Percentiles rank a stretch among this genome's conserved stretches.
Evolutionary conservation across 1,140 invertebrate species (phyloP).

Genomic region (Zophobas morio): DNA sequence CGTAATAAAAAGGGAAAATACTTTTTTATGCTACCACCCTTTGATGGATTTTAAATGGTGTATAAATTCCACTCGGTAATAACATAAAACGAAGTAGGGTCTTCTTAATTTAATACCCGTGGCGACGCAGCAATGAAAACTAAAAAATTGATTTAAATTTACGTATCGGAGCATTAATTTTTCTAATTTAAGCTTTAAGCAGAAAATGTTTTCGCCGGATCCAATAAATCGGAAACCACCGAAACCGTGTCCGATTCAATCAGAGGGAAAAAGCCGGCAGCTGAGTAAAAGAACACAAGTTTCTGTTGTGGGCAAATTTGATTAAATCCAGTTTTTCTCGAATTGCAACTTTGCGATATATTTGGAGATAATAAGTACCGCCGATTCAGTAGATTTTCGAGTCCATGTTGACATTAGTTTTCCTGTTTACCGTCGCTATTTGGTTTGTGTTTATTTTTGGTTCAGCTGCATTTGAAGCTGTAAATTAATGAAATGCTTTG

Average conservation of each 20-base stretch:
- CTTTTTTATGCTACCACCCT: background rate
- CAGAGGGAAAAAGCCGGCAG: constrained; percentile 6
- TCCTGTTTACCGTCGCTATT: constrained; percentile 48
- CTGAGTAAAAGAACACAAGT: constrained; percentile 7
- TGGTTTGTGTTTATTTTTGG: constrained; percentile 46
- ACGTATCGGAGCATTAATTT: constrained; percentile 35
- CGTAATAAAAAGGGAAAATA: background rate
- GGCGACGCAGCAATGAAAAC: constrained; percentile 27
- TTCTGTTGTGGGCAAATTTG: constrained; percentile 22
- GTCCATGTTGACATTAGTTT: constrained; percentile 49
- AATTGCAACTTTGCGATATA: constrained; percentile 37
- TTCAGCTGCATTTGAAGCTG: constrained; percentile 46
- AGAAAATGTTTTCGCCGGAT: constrained; percentile 30
- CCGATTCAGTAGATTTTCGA: constrained; percentile 32
- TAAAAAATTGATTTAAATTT: constrained; percentile 35
- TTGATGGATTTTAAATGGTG: background rate
- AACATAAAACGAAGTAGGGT: background rate
- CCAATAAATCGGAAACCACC: constrained; percentile 33
- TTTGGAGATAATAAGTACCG: constrained; percentile 33
- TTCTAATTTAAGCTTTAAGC: constrained; percentile 25
- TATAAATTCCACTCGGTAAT: background rate
- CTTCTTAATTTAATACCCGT: constrained; percentile 32
- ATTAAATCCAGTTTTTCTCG: constrained; percentile 35
- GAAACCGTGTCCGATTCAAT: constrained; percentile 24
- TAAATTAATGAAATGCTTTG: constrained; percentile 49